Evolutionary conservation across 2,113 vertebrate species (phyloP), one percentile per base, ranked within the genome.

Genomic region (Genyomyrus donnyi): DNA sequence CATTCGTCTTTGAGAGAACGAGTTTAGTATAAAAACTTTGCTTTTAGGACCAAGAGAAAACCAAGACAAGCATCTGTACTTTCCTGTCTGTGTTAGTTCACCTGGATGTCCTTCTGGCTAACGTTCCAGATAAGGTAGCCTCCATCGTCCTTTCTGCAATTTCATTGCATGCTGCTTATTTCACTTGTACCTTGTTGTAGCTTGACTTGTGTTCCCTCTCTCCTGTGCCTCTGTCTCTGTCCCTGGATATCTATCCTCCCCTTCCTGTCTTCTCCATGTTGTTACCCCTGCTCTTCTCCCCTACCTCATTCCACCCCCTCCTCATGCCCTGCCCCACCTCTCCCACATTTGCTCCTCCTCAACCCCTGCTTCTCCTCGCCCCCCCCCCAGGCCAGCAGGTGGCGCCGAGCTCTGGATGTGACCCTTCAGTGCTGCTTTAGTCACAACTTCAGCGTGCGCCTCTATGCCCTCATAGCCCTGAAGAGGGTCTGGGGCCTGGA

Each of bases 11-110:
- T 62, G 56, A 58, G 21, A 11, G 58, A 77, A 58, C 4, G 15
- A 50, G 84, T 89, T 77, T 77, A 11, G 45, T 35, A 27, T 49
- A 52, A 85, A 46, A 45, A 84, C 48, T 58, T 85, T 48, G 31
- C 89, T 27, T 92, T 21, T 92, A 99, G 98, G 96, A 96, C 93
- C 97, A 98, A 89, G 98, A 98, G 88, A 96, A 97, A 90, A 96
- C 97, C 88, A 99, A 98, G 95, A 98, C 96, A 0, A 98, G 97
- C 90, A 92, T 97, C 92, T 99, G 98, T 92, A 98, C 98, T 0
- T 98, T 98, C 94, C 94, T 99, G 74, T 97, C 98, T 45, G 97
- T 99, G 89, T 93, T 99, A 86, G 95, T 97, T 0, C 98, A 99
- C 94, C 95, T 98, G 66, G 96, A 94, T 27, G 74, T 97, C 88